These are phyloP conservation scores for Silurus glanis DNA, from an alignment of 2,113 vertebrate genomes.

Conservation along the genomic window DNA sequence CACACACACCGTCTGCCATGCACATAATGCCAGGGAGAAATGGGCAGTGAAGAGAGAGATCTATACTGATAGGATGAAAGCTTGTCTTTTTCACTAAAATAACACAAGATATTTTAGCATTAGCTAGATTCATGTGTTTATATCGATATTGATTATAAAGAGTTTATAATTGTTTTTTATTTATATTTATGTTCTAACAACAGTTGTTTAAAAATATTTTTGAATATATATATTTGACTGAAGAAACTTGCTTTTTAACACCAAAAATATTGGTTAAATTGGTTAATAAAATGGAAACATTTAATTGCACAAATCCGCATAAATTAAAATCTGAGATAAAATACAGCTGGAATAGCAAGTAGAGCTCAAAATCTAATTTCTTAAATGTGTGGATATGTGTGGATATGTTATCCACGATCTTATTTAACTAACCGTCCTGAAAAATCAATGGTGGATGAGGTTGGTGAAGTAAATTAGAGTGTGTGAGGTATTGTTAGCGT, in stretches of 20 bases:
- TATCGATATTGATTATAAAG: not conserved
- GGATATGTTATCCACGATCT: conserved; percentile 46
- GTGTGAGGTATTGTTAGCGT: conserved; percentile 8
- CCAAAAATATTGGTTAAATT: not conserved
- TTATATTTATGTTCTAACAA: not conserved
- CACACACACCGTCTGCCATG: conserved; percentile 41
- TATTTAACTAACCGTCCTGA: conserved; percentile 61
- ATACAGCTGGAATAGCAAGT: not conserved
- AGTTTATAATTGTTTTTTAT: not conserved
- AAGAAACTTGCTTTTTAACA: not conserved
- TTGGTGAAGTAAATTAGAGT: conserved; percentile 1
- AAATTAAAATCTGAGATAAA: not conserved
- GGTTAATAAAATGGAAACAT: not conserved
- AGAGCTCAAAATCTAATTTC: not conserved
- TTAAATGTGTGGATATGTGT: conserved; percentile 11
- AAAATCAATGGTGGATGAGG: conserved; percentile 7
- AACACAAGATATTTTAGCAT: not conserved
- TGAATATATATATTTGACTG: not conserved
- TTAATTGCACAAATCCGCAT: not conserved
- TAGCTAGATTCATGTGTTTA: not conserved
- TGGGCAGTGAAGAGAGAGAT: conserved; percentile 8
- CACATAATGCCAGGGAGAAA: conserved; percentile 36
- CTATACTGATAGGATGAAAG: conserved; percentile 7
- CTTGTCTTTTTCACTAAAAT: not conserved
- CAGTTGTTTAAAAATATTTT: not conserved